A percentile compares a stretch with the other conserved stretches of the same genome.
These are phyloP conservation scores for Drosophila virilis DNA, from an alignment of 1,140 invertebrate genomes.

Conservation along the genomic window DNA sequence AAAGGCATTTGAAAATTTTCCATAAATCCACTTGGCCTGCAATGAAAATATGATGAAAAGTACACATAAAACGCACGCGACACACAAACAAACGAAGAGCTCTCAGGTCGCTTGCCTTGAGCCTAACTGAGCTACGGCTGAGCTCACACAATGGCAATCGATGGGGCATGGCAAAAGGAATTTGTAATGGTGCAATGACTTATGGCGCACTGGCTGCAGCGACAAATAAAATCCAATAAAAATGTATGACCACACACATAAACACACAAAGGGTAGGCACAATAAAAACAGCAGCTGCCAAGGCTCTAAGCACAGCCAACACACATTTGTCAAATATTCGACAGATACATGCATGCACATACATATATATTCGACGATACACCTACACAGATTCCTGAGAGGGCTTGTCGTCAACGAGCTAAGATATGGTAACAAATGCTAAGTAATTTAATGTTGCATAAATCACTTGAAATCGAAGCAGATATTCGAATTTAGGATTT, in stretches of 20 bases:
- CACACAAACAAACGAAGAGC: conserved; percentile 51
- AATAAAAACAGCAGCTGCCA: conserved; percentile 7
- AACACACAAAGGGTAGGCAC: conserved; percentile 11
- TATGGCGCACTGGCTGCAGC: conserved; percentile 69
- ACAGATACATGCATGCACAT: background rate
- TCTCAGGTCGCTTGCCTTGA: conserved; percentile 15
- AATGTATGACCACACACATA: conserved; percentile 42
- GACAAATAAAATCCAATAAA: conserved; percentile 78
- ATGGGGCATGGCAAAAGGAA: conserved; percentile 62
- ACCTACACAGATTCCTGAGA: conserved; percentile 3
- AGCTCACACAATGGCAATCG: conserved; percentile 64
- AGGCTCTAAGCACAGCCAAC: background rate
- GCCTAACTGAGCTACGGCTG: background rate
- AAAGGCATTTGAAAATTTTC: conserved; percentile 57
- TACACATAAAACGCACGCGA: conserved; percentile 47
- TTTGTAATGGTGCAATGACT: conserved; percentile 80
- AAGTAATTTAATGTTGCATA: conserved; percentile 46
- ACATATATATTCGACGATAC: background rate
- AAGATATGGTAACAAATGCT: conserved; percentile 46
- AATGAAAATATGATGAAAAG: conserved; percentile 43
- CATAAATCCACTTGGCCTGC: conserved; percentile 72
- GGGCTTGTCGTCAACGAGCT: conserved; percentile 8
- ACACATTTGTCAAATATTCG: conserved; percentile 47
- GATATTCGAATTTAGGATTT: conserved; percentile 18
- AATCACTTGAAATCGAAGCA: conserved; percentile 37